Evolutionary conservation across 1,140 invertebrate genomes (phyloP), one percentile per base, ranked within the genome.

Genomic region (Lepidurus packardi): DNA sequence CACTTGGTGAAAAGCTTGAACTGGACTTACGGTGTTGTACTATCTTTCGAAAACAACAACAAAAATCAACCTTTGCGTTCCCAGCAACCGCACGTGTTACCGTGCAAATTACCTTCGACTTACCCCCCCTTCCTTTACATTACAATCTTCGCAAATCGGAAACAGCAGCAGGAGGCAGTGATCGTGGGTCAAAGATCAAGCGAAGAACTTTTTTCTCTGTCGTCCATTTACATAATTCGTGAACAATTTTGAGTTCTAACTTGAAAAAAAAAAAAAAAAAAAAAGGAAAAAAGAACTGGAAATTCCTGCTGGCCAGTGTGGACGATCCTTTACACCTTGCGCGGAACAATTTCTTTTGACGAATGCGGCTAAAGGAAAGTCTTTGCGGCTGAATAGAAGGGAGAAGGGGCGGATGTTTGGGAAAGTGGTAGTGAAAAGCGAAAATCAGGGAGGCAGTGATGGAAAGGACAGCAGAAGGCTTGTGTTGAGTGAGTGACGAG

Each of bases 191-290:
- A 10, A 43, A 77, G 76, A 77, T 43, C 43, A 53, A 77, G 76
- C 43, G 76, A 77, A 53, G 47, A 43, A 77, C 53, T 65, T 65
- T 65, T 21, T 65, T 65, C 53, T 65, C 53, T 65, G 53, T 65
- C 53, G 53, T 65, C 53, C 53, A 65, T 65, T 65, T 65, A 65
- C 53, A 65, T 65, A 65, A n/a, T 65, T 16, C 53, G 53, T 65
- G 53, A 65, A 65, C 53, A 65, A 16, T 65, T 65, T 65, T 65
- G 16, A n/a, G 53, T 65, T 65, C 0, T 65, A 65, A 13, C 21
- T 65, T 65, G 21, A 65, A 65, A 16, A 16, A 65, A 65, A 65
- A 3, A 65, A 65, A 65, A 3, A 65, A 0, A 65, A 65, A 47
- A 65, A 65, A 65, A 16, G 6, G 13, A 65, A 65, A 6, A 65